A percentile compares a stretch with the other conserved stretches of the same genome.
Evolutionary conservation across 2,113 vertebrate species (phyloP).

Genomic region (Gavia stellata): DNA sequence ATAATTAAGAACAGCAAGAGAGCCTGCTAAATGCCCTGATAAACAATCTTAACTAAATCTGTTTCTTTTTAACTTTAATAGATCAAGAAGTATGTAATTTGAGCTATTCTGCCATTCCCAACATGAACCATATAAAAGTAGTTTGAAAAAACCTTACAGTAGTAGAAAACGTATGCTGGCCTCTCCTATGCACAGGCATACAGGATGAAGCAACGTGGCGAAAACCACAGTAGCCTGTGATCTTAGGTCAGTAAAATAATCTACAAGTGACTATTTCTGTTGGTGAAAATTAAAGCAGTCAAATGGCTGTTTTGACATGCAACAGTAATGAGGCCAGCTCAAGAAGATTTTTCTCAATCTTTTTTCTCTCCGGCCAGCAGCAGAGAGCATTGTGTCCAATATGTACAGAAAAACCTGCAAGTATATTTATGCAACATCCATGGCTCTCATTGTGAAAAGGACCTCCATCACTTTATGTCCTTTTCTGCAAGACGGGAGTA

Average conservation of each 20-base stretch:
- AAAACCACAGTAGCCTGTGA: neutral
- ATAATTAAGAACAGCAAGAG: neutral
- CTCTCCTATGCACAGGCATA: neutral
- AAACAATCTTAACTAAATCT: neutral
- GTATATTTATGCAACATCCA: neutral
- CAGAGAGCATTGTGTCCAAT: neutral
- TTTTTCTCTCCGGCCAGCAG: neutral
- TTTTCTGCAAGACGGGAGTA: neutral
- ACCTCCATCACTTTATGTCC: neutral
- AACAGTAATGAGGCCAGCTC: neutral
- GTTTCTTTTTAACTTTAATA: neutral
- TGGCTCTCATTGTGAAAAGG: neutral
- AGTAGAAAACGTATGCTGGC: neutral
- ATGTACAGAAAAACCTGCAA: neutral
- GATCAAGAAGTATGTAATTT: neutral
- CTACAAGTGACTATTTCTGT: neutral
- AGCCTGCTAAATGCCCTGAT: neutral
- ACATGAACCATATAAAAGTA: neutral
- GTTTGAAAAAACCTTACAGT: neutral
- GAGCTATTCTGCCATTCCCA: neutral
- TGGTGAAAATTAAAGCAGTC: neutral
- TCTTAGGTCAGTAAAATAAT: neutral
- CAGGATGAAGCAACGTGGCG: fast-evolving
- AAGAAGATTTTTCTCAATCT: neutral
- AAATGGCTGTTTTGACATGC: neutral